phyloP scores from a whole-genome alignment of 53 echinoderm and acorn worm species.

The Zoroaster sp. region DNA sequence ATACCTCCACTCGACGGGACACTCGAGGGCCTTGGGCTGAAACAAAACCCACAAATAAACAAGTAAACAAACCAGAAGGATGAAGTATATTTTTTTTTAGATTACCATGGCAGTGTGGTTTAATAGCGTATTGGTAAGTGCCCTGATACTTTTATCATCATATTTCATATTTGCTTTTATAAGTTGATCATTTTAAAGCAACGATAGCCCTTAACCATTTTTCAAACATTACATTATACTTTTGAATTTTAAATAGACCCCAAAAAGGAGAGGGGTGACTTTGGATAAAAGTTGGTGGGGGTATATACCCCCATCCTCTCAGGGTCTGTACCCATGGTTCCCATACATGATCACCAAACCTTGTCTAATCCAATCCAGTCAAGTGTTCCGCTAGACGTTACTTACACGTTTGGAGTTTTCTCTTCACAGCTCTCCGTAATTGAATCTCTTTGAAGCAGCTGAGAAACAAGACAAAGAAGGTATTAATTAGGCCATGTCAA shows the following conservation, averaged over 20 bases:
- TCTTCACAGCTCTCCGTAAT: slow-evolving; percentile 87
- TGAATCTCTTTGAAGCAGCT: slow-evolving; percentile 96
- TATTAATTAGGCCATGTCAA: neutral
- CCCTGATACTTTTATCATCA: neutral
- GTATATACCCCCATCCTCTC: neutral
- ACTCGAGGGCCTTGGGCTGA: slow-evolving; percentile 77
- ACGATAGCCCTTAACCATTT: no score
- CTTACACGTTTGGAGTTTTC: slow-evolving; percentile 77
- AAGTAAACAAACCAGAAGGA: neutral
- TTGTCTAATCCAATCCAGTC: no score
- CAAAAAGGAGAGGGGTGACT: no score
- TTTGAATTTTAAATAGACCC: neutral
- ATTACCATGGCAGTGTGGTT: no score
- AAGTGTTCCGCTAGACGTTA: no score
- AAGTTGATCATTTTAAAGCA: no score
- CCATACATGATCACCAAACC: neutral
- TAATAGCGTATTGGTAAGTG: neutral
- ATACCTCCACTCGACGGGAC: slow-evolving; percentile 83
- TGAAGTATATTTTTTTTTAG: neutral
- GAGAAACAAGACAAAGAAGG: neutral
- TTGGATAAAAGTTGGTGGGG: no score
- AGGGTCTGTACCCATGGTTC: neutral
- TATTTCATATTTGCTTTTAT: no score
- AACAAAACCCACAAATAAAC: neutral
- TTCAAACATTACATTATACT: neutral